Evolutionary conservation across 2,797 vertebrate species (phyloP).

Genomic region (Parotocinclus haroldoi): DNA sequence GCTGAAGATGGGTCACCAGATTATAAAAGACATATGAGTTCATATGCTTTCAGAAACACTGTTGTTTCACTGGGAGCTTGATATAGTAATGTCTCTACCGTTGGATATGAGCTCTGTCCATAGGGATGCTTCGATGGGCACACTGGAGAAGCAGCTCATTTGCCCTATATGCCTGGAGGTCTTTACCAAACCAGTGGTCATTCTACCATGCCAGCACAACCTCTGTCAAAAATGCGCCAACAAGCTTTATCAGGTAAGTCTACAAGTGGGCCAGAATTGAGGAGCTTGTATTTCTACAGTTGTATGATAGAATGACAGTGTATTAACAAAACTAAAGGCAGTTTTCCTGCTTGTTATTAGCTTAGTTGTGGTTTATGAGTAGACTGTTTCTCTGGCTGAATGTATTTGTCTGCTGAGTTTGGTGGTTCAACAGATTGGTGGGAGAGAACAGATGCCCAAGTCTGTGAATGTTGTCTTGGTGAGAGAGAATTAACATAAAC

Average conservation of each 20-base stretch:
- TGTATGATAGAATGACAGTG: not conserved
- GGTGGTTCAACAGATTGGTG: too few species aligned
- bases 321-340: not conserved
- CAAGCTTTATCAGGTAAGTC: constrained; percentile 70
- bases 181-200: constrained; percentile 62
- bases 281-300: too few species aligned
- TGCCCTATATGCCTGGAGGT: constrained; percentile 66
- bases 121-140: constrained; percentile 52
- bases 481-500: too few species aligned
- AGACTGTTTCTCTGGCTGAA: too few species aligned
- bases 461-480: too few species aligned
- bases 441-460: too few species aligned
- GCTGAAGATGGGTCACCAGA: constrained; percentile 7
- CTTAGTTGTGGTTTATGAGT: too few species aligned
- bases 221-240: constrained; percentile 77
- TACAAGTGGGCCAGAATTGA: not conserved
- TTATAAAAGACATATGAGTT: constrained; percentile 1
- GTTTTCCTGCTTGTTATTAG: too few species aligned
- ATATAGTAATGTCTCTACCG: constrained; percentile 61
- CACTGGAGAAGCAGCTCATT: constrained; percentile 73
- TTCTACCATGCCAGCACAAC: constrained; percentile 62
- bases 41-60: not conserved
- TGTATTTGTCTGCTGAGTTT: too few species aligned
- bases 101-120: constrained; percentile 63
- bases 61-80: not conserved